Base-by-base conservation (phyloP, 2,113 vertebrate species). In the Prolemur simus region DNA sequence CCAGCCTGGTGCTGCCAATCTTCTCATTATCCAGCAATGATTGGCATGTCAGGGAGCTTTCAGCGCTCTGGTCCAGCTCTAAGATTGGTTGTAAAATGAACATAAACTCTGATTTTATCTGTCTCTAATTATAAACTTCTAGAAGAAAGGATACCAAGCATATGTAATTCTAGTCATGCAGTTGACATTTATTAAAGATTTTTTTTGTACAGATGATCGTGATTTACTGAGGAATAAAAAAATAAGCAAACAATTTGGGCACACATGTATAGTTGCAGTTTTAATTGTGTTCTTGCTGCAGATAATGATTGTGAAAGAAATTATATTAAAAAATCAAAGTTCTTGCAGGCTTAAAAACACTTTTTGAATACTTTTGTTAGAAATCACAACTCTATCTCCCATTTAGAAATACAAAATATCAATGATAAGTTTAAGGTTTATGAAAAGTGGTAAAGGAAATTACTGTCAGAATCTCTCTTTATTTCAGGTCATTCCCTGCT, bases 131-230 rank as follows among this genome's bases (percentile, higher is more conserved):
- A 82, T 77, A 86, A 87, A 87, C 23, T 91, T 66, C 39, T 77
- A 76, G 63, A 87, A 89, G 76, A 58, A 68, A 89, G 32, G n/a
- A 5, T 42, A 37, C 13, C 63, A 87, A 29, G 29, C 74, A 84
- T 87, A 17, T 73, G 25, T 93, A 83, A 89, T 95, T 80, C 69
- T 47, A 89, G 56, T 82, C 84, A 63, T 73, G 45, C 39, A 87
- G 4, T n/a, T 96, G 95, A 81, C 90, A 89, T 92, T 92, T 80
- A 74, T 92, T 89, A 82, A 86, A 58, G 27, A 32, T 78, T 74
- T 89, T 87, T 87, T 92, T 93, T 63, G 56, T 84, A 58, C 39
- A 90, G 56, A 85, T 37, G 32, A 87, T 74, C 87, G 95, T 95
- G 93, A 90, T 74, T 95, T 95, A 52, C 37, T 6, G 45, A 95